Percentiles rank a stretch among this genome's conserved stretches.
phyloP scores from a whole-genome alignment of 1,140 invertebrate genomes.

The Anastrepha obliqua region DNA sequence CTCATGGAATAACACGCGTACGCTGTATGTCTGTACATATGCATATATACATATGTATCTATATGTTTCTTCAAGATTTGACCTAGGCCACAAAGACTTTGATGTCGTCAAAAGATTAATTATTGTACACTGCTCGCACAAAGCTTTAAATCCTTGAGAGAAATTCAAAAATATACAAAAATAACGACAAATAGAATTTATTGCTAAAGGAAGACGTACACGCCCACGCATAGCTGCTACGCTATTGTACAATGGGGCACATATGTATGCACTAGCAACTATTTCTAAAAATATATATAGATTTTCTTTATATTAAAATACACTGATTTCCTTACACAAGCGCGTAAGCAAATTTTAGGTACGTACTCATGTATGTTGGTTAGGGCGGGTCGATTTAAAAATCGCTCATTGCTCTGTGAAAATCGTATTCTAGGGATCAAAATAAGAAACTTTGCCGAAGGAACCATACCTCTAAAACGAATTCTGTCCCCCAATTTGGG shows the following conservation, averaged over 20 bases:
- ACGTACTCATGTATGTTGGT: too few relatives aligned
- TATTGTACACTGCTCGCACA: background rate
- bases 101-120: background rate
- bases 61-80: constrained; percentile 2
- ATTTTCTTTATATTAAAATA: background rate
- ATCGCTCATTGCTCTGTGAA: too few relatives aligned
- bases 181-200: constrained; percentile 29
- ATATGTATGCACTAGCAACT: background rate
- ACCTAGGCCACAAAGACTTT: constrained; percentile 34
- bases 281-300: constrained; percentile 7
- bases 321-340: background rate
- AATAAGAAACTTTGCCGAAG: too few relatives aligned
- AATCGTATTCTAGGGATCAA: too few relatives aligned
- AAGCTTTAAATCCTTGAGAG: constrained; percentile 24
- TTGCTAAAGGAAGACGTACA: constrained; percentile 30
- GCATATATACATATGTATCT: background rate
- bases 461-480: too few relatives aligned
- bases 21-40: background rate
- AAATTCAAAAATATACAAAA: constrained; percentile 1
- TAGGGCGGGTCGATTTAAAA: too few relatives aligned
- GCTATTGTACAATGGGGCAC: background rate
- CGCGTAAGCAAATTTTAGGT: too few relatives aligned
- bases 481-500: too few relatives aligned
- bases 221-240: constrained; percentile 38
- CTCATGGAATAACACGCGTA: background rate